Conservation (phyloP, 1,140 invertebrate species). For the Ceratosolen fusciceps region DNA sequence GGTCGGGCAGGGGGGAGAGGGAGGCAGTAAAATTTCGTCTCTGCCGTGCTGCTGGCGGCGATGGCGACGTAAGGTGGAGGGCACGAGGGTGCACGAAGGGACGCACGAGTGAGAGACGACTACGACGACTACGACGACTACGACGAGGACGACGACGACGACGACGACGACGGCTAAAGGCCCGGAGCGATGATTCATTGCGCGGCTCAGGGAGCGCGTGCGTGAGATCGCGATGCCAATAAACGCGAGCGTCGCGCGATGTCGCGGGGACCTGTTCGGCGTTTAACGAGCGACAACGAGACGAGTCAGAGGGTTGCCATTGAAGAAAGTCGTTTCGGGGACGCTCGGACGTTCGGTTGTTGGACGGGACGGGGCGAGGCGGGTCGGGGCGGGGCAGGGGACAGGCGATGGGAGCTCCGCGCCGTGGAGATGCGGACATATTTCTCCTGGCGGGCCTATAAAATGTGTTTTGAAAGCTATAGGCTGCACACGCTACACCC, state of each 20-base stretch:
- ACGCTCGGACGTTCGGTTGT: too few species aligned
- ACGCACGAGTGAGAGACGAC: too few species aligned
- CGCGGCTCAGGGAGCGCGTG: background rate
- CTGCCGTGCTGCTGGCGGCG: too few species aligned
- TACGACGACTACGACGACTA: too few species aligned
- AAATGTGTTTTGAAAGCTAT: conserved; percentile 21
- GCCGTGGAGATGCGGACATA: background rate
- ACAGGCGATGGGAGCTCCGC: background rate
- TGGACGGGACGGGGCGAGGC: background rate
- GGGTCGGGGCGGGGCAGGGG: background rate
- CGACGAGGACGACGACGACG: too few species aligned
- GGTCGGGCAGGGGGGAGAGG: background rate
- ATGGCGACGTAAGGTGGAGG: too few species aligned
- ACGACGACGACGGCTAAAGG: background rate
- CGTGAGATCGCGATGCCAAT: conserved; percentile 9
- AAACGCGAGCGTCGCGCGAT: conserved; percentile 15
- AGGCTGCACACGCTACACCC: conserved; percentile 20
- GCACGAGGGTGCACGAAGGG: background rate
- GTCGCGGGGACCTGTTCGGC: background rate
- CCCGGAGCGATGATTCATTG: conserved; percentile 20
- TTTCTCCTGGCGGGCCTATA: conserved; percentile 19
- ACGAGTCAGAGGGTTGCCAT: conserved; percentile 13
- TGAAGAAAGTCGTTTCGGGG: conserved; percentile 10
- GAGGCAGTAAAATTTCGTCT: conserved; percentile 1
- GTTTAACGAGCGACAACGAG: conserved; percentile 18